Percentiles rank a stretch among this genome's conserved stretches.
These are phyloP conservation scores for Mesochorus sp. DNA, from an alignment of 2,888 invertebrate species.

Conservation along the genomic window DNA sequence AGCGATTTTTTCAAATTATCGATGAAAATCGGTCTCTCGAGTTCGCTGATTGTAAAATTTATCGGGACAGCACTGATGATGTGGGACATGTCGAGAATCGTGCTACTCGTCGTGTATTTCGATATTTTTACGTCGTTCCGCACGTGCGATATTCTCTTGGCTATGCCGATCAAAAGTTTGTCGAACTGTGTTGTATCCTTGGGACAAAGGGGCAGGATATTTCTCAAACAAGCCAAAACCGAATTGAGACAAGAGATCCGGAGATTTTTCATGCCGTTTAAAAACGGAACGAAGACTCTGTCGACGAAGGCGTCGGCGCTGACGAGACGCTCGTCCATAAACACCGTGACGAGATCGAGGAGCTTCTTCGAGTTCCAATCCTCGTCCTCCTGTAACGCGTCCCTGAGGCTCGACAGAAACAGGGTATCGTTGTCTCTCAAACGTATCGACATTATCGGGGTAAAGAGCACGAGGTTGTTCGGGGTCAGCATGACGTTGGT, in stretches of 20 bases:
- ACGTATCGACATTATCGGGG: slow-evolving; percentile 70
- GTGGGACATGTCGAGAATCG: slow-evolving; percentile 61
- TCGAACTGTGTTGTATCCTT: slow-evolving; percentile 39
- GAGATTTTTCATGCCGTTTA: slow-evolving; percentile 41
- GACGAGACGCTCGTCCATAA: slow-evolving; percentile 56
- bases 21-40: too few relatives aligned
- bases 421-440: slow-evolving; percentile 63
- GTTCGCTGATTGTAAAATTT: too few relatives aligned
- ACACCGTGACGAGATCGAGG: slow-evolving; percentile 60
- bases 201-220: slow-evolving; percentile 51
- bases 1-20: slow-evolving; percentile 61
- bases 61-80: too few relatives aligned
- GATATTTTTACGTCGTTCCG: slow-evolving; percentile 59
- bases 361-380: slow-evolving; percentile 70
- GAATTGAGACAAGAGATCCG: slow-evolving; percentile 57
- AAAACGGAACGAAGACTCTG: slow-evolving; percentile 70
- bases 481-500: slow-evolving; percentile 68
- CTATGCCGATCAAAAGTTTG: slow-evolving; percentile 60
- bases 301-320: slow-evolving; percentile 70
- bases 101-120: slow-evolving; percentile 61
- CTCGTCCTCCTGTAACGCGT: slow-evolving; percentile 63
- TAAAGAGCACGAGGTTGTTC: slow-evolving; percentile 68
- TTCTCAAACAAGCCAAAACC: slow-evolving; percentile 63
- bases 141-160: slow-evolving; percentile 60
- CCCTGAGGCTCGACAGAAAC: slow-evolving; percentile 51